A percentile compares a stretch with the other conserved stretches of the same genome.
phyloP scores from a whole-genome alignment of 1,140 invertebrate species.

The Drosophila aff. region DNA sequence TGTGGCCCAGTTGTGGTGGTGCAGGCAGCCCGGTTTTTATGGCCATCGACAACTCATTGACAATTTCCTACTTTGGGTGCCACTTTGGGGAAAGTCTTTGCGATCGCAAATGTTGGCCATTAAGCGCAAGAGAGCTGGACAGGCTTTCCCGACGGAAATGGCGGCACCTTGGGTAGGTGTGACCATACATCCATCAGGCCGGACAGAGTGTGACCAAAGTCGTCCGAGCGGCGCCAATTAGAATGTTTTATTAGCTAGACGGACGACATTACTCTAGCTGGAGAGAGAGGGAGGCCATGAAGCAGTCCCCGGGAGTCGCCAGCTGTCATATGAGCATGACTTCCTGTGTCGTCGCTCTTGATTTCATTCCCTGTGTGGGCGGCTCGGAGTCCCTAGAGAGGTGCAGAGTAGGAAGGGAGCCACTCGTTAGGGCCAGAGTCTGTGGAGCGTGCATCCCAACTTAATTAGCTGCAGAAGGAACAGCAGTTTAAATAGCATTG shows the following conservation, averaged over 20 bases:
- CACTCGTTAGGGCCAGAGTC: constrained; percentile 23
- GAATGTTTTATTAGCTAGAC: constrained; percentile 60
- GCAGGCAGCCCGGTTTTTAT: constrained; percentile 39
- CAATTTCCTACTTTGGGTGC: constrained; percentile 78
- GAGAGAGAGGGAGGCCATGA: background rate
- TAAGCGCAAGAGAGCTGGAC: constrained; percentile 43
- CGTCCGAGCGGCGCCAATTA: constrained; percentile 54
- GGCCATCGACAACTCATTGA: constrained; percentile 62
- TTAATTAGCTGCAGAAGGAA: constrained; percentile 68
- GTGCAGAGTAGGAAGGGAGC: constrained; percentile 7
- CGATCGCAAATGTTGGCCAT: constrained; percentile 54
- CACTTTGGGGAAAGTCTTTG: constrained; percentile 72
- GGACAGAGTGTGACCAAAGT: constrained; percentile 27
- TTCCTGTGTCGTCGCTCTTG: constrained; percentile 67
- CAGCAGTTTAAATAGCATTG: constrained; percentile 69
- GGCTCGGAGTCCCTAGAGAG: background rate
- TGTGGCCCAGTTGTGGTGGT: constrained; percentile 59
- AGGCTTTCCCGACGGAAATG: constrained; percentile 24
- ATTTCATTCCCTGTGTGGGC: constrained; percentile 58
- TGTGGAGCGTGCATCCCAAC: constrained; percentile 64
- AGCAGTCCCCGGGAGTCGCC: constrained; percentile 13
- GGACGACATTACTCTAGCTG: constrained; percentile 32
- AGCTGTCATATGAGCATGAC: constrained; percentile 50
- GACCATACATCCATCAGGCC: constrained; percentile 5
- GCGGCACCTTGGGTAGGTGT: constrained; percentile 13